Evolutionary conservation across 1,140 invertebrate species (phyloP).

Genomic region (Anoplophora glabripennis): DNA sequence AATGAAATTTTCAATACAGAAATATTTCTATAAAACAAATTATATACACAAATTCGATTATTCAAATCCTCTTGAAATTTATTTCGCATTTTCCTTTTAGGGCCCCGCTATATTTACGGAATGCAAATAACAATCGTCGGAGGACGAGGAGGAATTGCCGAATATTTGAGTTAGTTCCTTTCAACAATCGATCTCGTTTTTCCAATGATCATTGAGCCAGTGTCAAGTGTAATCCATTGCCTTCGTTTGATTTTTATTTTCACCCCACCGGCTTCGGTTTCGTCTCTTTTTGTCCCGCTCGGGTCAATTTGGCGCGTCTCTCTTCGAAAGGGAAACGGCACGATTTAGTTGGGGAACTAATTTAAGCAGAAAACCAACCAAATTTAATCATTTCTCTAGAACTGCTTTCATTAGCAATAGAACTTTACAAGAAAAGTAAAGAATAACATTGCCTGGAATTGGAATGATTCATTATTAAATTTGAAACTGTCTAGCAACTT

Average conservation of each 20-base stretch:
- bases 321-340: constrained; percentile 13
- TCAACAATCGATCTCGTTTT: constrained; percentile 8
- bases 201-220: constrained; percentile 3
- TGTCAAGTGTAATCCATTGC: constrained; percentile 10
- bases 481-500: constrained; percentile 25
- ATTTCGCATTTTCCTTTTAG: constrained; percentile 40
- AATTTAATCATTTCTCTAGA: constrained; percentile 37
- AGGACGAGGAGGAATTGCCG: not conserved
- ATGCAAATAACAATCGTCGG: constrained; percentile 35
- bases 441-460: constrained; percentile 20
- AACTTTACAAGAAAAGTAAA: constrained; percentile 32
- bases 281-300: not conserved
- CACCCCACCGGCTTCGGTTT: constrained; percentile 2
- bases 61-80: constrained; percentile 42
- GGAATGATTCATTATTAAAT: constrained; percentile 24
- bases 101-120: constrained; percentile 29
- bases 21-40: constrained; percentile 36
- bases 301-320: not conserved
- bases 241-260: constrained; percentile 15
- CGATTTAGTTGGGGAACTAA: constrained; percentile 26
- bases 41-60: constrained; percentile 43
- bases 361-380: constrained; percentile 33
- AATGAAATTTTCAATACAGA: constrained; percentile 7
- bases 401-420: constrained; percentile 37
- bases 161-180: not conserved